Conservation (phyloP, 1,140 invertebrate species). For the Cyrtorhinus lividipennis region DNA sequence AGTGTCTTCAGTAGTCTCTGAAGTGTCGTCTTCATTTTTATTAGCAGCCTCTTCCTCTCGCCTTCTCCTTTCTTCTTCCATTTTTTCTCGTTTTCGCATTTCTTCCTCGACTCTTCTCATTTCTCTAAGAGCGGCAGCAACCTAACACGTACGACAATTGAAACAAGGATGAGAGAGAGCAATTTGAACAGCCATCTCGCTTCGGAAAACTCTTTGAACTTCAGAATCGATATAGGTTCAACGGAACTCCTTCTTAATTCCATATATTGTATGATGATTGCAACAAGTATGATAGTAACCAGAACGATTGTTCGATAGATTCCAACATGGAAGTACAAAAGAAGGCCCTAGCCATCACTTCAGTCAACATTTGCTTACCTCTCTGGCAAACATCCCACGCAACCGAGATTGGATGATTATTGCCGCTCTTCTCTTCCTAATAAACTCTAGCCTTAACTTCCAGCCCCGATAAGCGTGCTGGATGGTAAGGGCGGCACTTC, state of each 20-base stretch:
- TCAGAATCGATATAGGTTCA: too few species aligned
- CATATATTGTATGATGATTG: too few species aligned
- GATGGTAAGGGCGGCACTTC: slow-evolving; percentile 57
- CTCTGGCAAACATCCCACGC: slow-evolving; percentile 76
- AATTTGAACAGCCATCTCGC: too few species aligned
- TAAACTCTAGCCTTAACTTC: slow-evolving; percentile 67
- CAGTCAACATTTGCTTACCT: too few species aligned
- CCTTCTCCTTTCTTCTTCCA: slow-evolving; percentile 47
- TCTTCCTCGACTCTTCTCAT: slow-evolving; percentile 86
- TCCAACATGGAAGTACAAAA: too few species aligned
- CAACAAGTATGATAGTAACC: too few species aligned
- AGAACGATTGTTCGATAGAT: too few species aligned
- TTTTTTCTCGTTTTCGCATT: slow-evolving; percentile 60
- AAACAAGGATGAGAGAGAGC: too few species aligned
- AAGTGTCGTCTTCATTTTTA: slow-evolving; percentile 30
- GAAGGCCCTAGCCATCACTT: too few species aligned
- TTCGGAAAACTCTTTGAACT: too few species aligned
- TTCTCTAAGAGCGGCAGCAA: slow-evolving; percentile 68
- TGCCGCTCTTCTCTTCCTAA: slow-evolving; percentile 66
- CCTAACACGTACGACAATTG: too few species aligned
- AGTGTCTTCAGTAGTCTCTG: slow-evolving; percentile 38
- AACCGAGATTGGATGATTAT: slow-evolving; percentile 80
- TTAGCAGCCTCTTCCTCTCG: slow-evolving; percentile 35
- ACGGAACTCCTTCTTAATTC: too few species aligned
- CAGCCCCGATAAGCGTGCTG: slow-evolving; percentile 79